phyloP scores from a whole-genome alignment of 2,797 vertebrate genomes.

The Setipinna tenuifilis region DNA sequence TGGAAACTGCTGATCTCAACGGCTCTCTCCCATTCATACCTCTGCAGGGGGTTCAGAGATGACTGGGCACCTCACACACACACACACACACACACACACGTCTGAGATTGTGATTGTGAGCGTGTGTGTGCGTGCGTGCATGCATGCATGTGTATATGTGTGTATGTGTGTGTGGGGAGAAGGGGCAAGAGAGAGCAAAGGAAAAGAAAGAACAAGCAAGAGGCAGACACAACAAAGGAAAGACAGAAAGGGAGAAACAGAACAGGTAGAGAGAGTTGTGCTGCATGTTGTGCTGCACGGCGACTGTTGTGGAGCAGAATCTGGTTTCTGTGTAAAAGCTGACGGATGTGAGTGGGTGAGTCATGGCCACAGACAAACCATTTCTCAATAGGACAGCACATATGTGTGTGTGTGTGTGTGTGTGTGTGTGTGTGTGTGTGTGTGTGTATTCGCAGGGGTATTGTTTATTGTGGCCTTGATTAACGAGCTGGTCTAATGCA shows the following conservation, averaged over 20 bases:
- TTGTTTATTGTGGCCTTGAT: neutral
- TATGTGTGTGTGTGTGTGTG: neutral
- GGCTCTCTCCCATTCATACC: neutral
- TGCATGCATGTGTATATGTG: no score
- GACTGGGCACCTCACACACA: neutral
- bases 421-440: conserved; percentile 6
- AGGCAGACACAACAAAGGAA: neutral
- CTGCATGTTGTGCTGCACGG: no score
- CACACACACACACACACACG: no score
- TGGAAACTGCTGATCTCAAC: neutral
- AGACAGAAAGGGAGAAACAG: neutral
- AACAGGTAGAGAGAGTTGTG: neutral
- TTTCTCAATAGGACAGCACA: neutral
- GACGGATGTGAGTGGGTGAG: neutral
- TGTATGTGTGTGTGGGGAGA: no score
- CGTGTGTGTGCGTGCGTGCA: neutral
- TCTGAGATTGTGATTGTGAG: no score
- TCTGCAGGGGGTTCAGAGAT: neutral
- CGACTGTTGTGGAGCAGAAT: neutral
- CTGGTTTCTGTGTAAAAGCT: neutral
- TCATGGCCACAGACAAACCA: neutral
- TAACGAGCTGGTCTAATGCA: neutral
- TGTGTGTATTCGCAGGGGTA: neutral
- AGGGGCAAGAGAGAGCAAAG: no score
- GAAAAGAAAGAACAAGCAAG: neutral